Evolutionary conservation across 1,140 invertebrate genomes (phyloP).

Genomic region (Musca vetustissima): DNA sequence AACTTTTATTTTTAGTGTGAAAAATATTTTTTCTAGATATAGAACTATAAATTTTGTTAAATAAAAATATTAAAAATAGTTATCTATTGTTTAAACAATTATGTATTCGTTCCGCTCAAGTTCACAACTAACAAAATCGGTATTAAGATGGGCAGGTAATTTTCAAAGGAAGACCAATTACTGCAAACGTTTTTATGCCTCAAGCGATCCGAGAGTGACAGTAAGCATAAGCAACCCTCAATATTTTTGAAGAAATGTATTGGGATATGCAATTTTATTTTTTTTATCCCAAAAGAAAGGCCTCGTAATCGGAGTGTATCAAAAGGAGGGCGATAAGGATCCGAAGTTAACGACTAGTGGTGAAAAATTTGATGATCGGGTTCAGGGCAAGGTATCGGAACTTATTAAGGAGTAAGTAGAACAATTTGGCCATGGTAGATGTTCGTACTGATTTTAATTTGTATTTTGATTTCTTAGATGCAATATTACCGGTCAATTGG

Average conservation of each 20-base stretch:
- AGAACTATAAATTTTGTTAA: constrained; percentile 17
- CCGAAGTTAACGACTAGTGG: constrained; percentile 50
- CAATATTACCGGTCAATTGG: constrained; percentile 55
- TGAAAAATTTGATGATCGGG: constrained; percentile 54
- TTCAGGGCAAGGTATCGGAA: constrained; percentile 50
- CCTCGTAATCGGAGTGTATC: constrained; percentile 53
- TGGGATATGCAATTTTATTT: background rate
- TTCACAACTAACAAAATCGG: constrained; percentile 15
- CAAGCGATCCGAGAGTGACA: constrained; percentile 25
- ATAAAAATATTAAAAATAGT: constrained; percentile 20
- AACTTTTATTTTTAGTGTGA: constrained; percentile 25
- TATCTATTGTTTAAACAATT: constrained; percentile 2
- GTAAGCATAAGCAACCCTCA: too few relatives aligned
- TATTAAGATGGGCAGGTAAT: constrained; percentile 19
- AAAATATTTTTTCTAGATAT: constrained; percentile 22
- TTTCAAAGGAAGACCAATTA: constrained; percentile 17
- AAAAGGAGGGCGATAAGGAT: constrained; percentile 47
- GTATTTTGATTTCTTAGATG: constrained; percentile 6
- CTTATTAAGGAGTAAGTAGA: constrained; percentile 40
- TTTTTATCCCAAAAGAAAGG: constrained; percentile 38
- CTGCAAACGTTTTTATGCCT: constrained; percentile 7
- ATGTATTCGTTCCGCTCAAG: constrained; percentile 24
- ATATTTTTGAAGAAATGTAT: too few relatives aligned
- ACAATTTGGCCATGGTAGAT: background rate
- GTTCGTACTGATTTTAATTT: background rate